Evolutionary conservation across 1,140 invertebrate species (phyloP), one percentile per base, ranked within the genome.

Genomic region (Diuraphis noxia): DNA sequence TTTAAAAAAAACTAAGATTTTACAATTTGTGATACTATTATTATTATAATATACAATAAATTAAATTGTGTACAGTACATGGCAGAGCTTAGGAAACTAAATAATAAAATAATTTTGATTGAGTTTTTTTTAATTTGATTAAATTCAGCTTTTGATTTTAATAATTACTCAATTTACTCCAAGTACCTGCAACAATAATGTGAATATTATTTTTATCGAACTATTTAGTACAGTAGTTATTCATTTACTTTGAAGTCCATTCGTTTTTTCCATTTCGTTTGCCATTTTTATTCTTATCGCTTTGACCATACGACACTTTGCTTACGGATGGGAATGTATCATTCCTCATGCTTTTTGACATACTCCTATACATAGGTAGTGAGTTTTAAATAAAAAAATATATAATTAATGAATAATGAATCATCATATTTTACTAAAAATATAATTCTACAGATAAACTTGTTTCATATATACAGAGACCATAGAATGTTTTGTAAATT

Each of bases 181-280:
- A 88, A 63, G 49, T 63, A 88, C 17, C 86, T 88, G 52, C 63
- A 88, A 88, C 36, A 88, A 88, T 40, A 88, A 30, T 63, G 13
- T 3, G 9, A 88, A n/a, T 88, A 63, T 40, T 38, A 56, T 56
- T 88, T 56, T 87, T 25, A 30, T 30, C 3, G 1, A 0, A 7
- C 5, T 4, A 38, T 13, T 36, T 38, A 87, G 1, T 30, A 87
- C 9, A 13, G 30, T 38, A 13, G 36, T 41, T 72, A n/a, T 72
- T 30, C 30, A 38, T 41, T 91, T 91, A 91, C 89, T 91, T 91
- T 52, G 89, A 46, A 9, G 56, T n/a, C 77, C 89, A 91, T 21
- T 91, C 77, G 2, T 21, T 30, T 91, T 79, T 91, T 34, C 43
- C 38, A n/a, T 81, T 34, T 36, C 77, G 89, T 91, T 91, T 91